A percentile compares a stretch with the other conserved stretches of the same genome.
phyloP scores from a whole-genome alignment of 92 coral and sea anemone genomes.

The Actinostola sp. region DNA sequence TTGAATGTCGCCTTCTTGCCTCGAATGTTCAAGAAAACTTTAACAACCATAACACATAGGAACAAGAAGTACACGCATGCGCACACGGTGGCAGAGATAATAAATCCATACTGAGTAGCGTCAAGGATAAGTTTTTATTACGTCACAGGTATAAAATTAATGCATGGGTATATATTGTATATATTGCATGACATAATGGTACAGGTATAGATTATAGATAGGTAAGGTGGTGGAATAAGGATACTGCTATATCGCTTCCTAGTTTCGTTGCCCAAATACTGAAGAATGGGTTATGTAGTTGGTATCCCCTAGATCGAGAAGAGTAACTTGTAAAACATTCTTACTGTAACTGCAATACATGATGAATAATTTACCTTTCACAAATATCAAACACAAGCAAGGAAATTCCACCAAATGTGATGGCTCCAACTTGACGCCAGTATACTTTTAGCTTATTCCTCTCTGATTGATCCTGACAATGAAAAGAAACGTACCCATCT shows the following conservation, averaged over 20 bases:
- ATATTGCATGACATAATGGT: too few relatives aligned
- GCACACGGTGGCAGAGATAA: conserved; percentile 81
- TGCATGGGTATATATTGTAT: too few relatives aligned
- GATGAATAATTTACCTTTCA: conserved; percentile 70
- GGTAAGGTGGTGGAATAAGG: too few relatives aligned
- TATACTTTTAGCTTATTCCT: conserved; percentile 82
- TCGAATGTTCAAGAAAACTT: conserved; percentile 91
- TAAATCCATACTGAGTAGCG: conserved; percentile 80
- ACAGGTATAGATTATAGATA: neutral
- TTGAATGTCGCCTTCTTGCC: conserved; percentile 84
- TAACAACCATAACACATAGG: conserved; percentile 81
- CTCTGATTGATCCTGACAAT: conserved; percentile 80
- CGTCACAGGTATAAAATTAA: too few relatives aligned
- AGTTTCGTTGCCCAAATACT: conserved; percentile 94
- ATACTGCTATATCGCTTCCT: conserved; percentile 87
- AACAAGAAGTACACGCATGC: conserved; percentile 92
- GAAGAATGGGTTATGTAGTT: conserved; percentile 89
- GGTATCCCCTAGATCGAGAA: conserved; percentile 76
- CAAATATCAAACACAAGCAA: conserved; percentile 91
- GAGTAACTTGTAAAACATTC: neutral
- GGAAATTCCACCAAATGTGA: conserved; percentile 75
- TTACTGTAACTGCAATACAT: neutral
- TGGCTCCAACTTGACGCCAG: conserved; percentile 85
- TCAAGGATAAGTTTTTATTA: conserved; percentile 54
- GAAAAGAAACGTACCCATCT: neutral